Conservation (phyloP, 2,797 vertebrate genomes). For the Falco concolor region DNA sequence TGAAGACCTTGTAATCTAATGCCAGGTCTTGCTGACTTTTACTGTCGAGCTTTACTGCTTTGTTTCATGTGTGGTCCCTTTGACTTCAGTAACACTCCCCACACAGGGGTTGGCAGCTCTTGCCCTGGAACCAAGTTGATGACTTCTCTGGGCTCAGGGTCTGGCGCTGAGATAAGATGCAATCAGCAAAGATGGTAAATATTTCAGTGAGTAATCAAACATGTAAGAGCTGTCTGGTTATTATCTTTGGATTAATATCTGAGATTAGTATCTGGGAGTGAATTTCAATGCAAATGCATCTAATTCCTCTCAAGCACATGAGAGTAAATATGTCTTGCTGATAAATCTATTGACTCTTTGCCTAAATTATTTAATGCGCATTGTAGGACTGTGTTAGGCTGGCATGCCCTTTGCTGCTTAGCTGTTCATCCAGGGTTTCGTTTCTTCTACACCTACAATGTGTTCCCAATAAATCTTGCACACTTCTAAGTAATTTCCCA, state of each 20-base stretch:
- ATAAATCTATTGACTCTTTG: neutral
- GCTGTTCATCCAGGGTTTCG: neutral
- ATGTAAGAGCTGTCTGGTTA: neutral
- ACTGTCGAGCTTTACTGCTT: neutral
- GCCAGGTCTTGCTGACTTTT: constrained; percentile 30
- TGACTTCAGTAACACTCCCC: neutral
- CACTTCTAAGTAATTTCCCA: neutral
- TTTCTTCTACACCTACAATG: neutral
- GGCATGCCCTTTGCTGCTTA: neutral
- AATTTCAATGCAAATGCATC: neutral
- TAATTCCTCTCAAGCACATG: neutral
- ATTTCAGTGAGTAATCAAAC: neutral
- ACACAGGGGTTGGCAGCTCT: neutral
- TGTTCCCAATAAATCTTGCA: neutral
- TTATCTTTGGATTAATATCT: constrained; percentile 28
- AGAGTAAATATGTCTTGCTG: neutral
- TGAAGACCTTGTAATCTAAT: constrained; percentile 35
- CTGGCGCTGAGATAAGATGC: constrained; percentile 9
- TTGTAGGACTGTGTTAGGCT: neutral
- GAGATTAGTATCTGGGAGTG: neutral
- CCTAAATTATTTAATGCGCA: neutral
- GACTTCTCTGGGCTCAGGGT: neutral
- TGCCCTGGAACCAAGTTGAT: neutral
- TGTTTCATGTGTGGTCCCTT: constrained; percentile 33
- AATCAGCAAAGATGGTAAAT: neutral